Conservation (phyloP, 1,140 invertebrate genomes). For the Eulimnadia texana region DNA sequence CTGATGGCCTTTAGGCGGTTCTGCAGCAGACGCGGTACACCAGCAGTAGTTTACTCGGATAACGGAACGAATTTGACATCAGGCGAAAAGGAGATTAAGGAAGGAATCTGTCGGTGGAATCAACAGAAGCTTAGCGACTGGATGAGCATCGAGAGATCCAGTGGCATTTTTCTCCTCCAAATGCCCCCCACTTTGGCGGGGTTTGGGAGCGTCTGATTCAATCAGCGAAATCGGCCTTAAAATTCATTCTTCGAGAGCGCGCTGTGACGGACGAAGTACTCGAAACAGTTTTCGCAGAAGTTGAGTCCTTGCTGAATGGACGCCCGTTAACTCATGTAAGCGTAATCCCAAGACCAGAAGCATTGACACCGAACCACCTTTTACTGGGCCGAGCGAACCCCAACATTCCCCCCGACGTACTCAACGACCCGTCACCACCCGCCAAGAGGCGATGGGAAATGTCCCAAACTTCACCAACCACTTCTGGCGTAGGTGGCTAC, state of each 20-base stretch:
- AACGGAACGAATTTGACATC: constrained; percentile 18
- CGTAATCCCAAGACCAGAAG: constrained; percentile 6
- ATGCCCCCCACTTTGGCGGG: no score
- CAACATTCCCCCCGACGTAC: neutral
- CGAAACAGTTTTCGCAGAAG: no score
- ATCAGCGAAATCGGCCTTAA: neutral
- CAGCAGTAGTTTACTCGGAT: constrained; percentile 21
- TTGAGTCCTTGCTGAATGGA: constrained; percentile 10
- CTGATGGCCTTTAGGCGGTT: no score
- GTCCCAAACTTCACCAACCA: constrained; percentile 9
- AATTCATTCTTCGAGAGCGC: neutral
- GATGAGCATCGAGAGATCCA: no score
- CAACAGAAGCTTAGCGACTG: no score
- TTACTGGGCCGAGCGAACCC: constrained; percentile 5
- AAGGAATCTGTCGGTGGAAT: constrained; percentile 22
- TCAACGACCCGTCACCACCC: neutral
- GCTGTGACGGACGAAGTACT: neutral
- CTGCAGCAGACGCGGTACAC: no score
- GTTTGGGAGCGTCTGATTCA: constrained; percentile 20
- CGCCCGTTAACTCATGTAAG: constrained; percentile 10
- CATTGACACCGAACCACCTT: constrained; percentile 18
- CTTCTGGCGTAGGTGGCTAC: constrained; percentile 13
- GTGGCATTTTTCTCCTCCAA: no score
- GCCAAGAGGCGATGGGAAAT: no score
- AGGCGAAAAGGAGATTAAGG: constrained; percentile 25